Evolutionary conservation across 2,113 vertebrate species (phyloP), one percentile per base, ranked within the genome.

Genomic region (Neolamprologus brichardi): DNA sequence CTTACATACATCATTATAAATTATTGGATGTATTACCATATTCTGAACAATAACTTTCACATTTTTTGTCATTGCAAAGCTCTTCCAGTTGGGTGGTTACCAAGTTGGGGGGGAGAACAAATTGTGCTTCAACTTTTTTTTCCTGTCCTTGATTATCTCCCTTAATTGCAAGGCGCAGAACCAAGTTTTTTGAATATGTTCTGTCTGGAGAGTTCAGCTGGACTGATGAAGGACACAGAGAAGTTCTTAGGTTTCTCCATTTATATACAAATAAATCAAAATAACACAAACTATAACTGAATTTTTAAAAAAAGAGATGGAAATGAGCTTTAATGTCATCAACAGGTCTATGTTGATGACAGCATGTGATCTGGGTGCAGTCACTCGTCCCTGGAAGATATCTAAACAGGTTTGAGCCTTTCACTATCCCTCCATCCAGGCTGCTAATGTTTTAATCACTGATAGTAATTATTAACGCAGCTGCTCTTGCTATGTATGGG

Each of bases 291-390:
- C 52, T 62, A 3, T 67, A 7, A 54, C 17, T 46, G n/a, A 75
- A 6, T 9, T n/a, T 9, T n/a, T 0, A 1, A 39, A 46, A 4
- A 52, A 7, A 11, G 32, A 15, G 1, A 39, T 56, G 32, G 6
- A 56, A 84, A 49, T 41, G 1, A 83, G 32, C 18, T 86, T 70
- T 83, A 18, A 25, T 93, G 51, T 79, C 39, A 41, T 88, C 44
- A 67, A 96, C 97, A 99, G 99, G 96, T 99, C 98, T 91, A 99
- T 99, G 99, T 96, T 99, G 96, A 99, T 99, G 99, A 99, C 99
- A 94, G 97, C 98, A 41, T 98, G 98, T 92, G 99, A 99, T 97
- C 97, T 99, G 95, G 99, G 99, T 87, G 98, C 99, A 17, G 99
- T 98, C 95, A 99, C 99, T 93, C 98, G 99, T 94, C 99, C 99